These are phyloP conservation scores for Drosophila pallidifrons DNA, from an alignment of 1,140 invertebrate species.

Conservation along the genomic window DNA sequence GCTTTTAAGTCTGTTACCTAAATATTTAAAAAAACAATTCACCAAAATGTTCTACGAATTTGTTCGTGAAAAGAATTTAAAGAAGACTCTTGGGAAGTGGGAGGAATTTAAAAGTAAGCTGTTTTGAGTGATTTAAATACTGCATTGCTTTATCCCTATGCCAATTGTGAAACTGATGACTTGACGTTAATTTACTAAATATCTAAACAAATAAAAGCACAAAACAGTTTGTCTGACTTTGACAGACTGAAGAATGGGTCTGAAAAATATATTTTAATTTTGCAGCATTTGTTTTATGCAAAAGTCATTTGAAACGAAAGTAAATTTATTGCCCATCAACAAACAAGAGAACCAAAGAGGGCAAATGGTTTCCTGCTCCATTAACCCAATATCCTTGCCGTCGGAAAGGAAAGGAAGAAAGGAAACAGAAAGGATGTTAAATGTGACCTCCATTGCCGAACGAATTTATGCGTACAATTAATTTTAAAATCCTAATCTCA, in stretches of 20 bases:
- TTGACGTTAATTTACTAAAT: constrained; percentile 59
- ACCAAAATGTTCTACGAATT: too few relatives aligned
- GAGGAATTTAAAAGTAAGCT: constrained; percentile 1
- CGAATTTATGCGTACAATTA: constrained; percentile 81
- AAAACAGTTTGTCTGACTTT: constrained; percentile 22
- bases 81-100: background rate
- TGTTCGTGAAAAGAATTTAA: too few relatives aligned
- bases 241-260: background rate
- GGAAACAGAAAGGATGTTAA: constrained; percentile 34
- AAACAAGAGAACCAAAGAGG: constrained; percentile 30
- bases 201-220: constrained; percentile 59
- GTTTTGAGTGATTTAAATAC: constrained; percentile 10
- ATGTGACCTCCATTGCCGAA: constrained; percentile 17
- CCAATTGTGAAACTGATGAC: constrained; percentile 51
- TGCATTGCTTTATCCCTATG: constrained; percentile 19
- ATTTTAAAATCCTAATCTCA: constrained; percentile 79
- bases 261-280: constrained; percentile 47
- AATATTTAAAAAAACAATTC: too few relatives aligned
- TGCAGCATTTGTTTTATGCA: constrained; percentile 66
- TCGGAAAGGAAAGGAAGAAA: constrained; percentile 24
- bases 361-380: constrained; percentile 62
- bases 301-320: constrained; percentile 72
- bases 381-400: constrained; percentile 46
- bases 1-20: too few relatives aligned
- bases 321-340: constrained; percentile 68